These are phyloP conservation scores for Ericerus pela DNA, from an alignment of 1,140 invertebrate genomes.

Conservation along the genomic window DNA sequence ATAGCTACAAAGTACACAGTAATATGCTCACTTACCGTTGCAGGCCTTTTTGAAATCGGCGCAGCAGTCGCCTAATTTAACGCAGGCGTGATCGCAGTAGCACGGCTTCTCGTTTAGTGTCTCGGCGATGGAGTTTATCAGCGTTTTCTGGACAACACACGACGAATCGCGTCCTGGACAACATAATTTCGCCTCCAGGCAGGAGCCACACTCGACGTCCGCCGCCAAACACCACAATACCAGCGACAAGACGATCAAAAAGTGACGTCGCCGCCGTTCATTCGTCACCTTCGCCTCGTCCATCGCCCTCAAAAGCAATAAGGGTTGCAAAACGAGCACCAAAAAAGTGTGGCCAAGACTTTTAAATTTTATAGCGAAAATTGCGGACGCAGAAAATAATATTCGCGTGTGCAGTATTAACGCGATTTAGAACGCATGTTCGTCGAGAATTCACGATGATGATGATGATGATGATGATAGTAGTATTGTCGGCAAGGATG, in stretches of 20 bases:
- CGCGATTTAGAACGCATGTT: no score
- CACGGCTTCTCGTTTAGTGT: constrained; percentile 66
- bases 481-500: no score
- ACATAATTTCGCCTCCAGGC: constrained; percentile 55
- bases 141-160: constrained; percentile 72
- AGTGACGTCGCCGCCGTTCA: background rate
- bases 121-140: constrained; percentile 62
- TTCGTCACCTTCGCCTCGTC: no score
- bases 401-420: no score
- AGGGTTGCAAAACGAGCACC: no score
- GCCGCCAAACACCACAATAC: background rate
- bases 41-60: constrained; percentile 69
- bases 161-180: constrained; percentile 66
- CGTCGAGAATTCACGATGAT: no score
- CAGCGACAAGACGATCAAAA: background rate
- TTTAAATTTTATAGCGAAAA: no score
- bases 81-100: constrained; percentile 75
- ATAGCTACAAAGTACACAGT: no score
- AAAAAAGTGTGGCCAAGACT: no score
- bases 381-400: no score
- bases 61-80: constrained; percentile 73
- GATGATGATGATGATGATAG: no score
- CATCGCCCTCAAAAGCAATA: no score
- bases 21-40: constrained; percentile 67
- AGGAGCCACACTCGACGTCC: constrained; percentile 37